Evolutionary conservation across 30 jellyfish, hydroid and myxozoan species (phyloP).

Genomic region (Chironex yamaguchii): DNA sequence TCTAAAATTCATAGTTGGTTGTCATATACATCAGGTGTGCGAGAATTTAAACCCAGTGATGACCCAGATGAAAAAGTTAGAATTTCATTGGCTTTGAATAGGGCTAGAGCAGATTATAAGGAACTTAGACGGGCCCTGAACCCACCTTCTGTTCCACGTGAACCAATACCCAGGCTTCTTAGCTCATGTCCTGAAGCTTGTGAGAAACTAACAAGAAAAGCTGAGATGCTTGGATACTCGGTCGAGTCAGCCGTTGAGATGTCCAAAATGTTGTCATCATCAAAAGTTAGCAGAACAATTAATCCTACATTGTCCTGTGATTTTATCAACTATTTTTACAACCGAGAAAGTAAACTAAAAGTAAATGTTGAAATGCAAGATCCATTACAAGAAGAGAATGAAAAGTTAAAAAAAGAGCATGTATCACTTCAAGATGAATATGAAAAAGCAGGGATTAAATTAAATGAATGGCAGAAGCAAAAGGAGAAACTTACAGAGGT

Average conservation of each 20-base stretch:
- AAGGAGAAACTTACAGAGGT: constrained; percentile 32
- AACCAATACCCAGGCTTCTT: constrained; percentile 77
- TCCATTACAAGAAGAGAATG: constrained; percentile 49
- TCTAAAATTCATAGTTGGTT: constrained; percentile 71
- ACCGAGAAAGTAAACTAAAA: constrained; percentile 73
- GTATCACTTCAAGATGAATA: constrained; percentile 28
- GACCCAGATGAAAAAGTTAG: constrained; percentile 78
- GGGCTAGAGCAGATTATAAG: constrained; percentile 67
- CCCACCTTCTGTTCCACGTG: constrained; percentile 24
- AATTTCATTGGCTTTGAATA: constrained; percentile 43
- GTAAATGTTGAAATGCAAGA: constrained; percentile 33
- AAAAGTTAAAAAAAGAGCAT: constrained; percentile 60
- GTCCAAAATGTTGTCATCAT: neutral
- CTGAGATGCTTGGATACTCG: constrained; percentile 80
- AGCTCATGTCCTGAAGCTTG: constrained; percentile 92
- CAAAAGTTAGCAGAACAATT: constrained; percentile 26
- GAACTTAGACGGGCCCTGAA: constrained; percentile 36
- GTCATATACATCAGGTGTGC: constrained; percentile 66
- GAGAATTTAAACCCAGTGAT: constrained; percentile 42
- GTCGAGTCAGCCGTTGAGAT: constrained; percentile 9
- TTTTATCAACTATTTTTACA: constrained; percentile 85
- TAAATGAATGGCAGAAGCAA: constrained; percentile 39
- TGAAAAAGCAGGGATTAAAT: constrained; percentile 26
- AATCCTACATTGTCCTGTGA: constrained; percentile 80
- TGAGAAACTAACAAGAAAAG: constrained; percentile 65